Base-by-base conservation (phyloP, 2,113 vertebrate genomes). In the Sarotherodon lohbergeri region DNA sequence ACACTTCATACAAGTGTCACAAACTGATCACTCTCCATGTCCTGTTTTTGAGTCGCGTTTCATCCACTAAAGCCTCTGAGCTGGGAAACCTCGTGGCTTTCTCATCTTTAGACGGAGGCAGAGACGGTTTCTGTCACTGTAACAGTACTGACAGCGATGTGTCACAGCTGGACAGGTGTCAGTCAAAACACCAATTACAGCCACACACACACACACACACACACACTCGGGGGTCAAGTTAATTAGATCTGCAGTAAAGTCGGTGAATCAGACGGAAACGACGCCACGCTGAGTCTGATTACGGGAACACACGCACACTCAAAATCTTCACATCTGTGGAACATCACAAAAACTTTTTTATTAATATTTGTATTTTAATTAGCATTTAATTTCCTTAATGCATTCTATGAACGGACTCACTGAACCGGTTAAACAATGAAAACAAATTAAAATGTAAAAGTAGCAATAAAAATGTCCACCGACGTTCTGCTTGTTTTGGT, bases 81-180 rank as follows among this genome's bases (percentile, higher is more conserved):
- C 73, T 32, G 73, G 10, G 24, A 29, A 48, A 76, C 22, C 16
- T 17, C 24, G 6, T 5, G 16, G 71, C 27, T 50, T 29, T 19
- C 27, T 78, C 43, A 13, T 4, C 9, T 19, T 46, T 22, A 71
- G 66, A 24, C 2, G 3, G 4, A 43, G 39, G 12, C 7, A 27
- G 66, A 71, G 13, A 46, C 27, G 66, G n/a, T 27, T 73, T 46
- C 41, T 73, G 22, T 46, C 66, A 27, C 8, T 4, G 41, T 22
- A n/a, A 52, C 48, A n/a, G 50, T 1, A 0, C 12, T 7, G 52
- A 56, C 79, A 81, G 78, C 8, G 48, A 24, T 16, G 50, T 16
- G 48, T 39, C 78, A 24, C n/a, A 55, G 78, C 50, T 80, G 50
- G 78, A 80, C 78, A 80, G 56, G 55, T 61, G 80, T 81, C 80